phyloP scores from a whole-genome alignment of 2,888 invertebrate species.

The Chironomus riparius region DNA sequence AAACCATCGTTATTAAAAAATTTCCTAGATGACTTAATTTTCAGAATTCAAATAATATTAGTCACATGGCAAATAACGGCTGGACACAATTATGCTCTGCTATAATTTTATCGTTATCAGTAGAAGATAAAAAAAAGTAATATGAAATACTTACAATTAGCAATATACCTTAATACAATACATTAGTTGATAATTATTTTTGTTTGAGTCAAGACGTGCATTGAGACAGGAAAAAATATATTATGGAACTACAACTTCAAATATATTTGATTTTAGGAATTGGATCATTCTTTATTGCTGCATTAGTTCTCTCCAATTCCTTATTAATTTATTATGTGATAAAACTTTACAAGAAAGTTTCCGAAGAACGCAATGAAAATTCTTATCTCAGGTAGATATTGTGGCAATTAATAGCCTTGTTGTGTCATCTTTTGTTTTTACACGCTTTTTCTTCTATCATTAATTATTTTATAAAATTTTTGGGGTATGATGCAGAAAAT shows the following conservation, averaged over 20 bases:
- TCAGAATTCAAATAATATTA: no score
- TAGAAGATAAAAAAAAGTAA: no score
- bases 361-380: background rate
- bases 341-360: slow-evolving; percentile 5
- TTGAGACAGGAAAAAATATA: background rate
- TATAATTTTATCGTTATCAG: no score
- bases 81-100: no score
- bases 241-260: background rate
- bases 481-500: background rate
- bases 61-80: no score
- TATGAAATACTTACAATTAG: background rate
- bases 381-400: background rate
- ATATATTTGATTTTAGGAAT: slow-evolving; percentile 14
- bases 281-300: background rate
- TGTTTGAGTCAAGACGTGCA: background rate
- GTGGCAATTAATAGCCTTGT: no score
- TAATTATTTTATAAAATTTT: background rate
- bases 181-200: background rate
- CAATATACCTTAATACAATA: background rate
- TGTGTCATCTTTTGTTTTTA: background rate
- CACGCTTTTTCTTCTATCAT: background rate
- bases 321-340: background rate
- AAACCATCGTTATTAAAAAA: no score
- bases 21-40: no score
- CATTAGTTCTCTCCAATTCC: background rate